Evolutionary conservation across 1,140 invertebrate species (phyloP).

Genomic region (Samia ricini): DNA sequence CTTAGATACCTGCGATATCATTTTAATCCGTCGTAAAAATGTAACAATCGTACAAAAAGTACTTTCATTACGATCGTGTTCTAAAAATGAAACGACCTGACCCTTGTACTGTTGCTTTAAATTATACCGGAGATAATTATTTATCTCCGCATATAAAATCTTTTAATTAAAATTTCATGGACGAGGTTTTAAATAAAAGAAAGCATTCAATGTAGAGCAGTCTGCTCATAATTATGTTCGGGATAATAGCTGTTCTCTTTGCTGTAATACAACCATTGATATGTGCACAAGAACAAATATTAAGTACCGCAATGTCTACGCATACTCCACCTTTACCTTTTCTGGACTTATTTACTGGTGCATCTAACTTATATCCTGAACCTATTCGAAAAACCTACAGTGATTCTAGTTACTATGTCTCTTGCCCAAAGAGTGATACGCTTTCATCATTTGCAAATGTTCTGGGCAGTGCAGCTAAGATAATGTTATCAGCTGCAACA

Average conservation of each 20-base stretch:
- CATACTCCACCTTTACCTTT: constrained; percentile 45
- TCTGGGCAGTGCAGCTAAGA: constrained; percentile 65
- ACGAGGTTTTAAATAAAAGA: constrained; percentile 59
- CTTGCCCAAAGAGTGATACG: constrained; percentile 57
- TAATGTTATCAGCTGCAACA: constrained; percentile 60
- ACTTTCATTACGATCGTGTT: constrained; percentile 12
- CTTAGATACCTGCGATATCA: not conserved
- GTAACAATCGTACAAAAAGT: constrained; percentile 4
- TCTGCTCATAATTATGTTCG: constrained; percentile 56
- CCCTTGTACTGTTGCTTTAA: constrained; percentile 38
- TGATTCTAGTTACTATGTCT: constrained; percentile 46
- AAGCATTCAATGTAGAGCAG: constrained; percentile 54
- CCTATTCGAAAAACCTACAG: constrained; percentile 56
- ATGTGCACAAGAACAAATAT: constrained; percentile 51
- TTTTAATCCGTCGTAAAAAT: constrained; percentile 8
- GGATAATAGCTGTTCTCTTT: constrained; percentile 51
- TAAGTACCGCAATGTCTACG: constrained; percentile 44
- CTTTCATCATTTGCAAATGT: constrained; percentile 59
- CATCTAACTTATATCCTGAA: constrained; percentile 56
- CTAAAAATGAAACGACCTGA: constrained; percentile 31
- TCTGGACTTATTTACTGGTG: constrained; percentile 59
- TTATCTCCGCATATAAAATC: constrained; percentile 45
- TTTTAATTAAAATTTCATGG: constrained; percentile 66
- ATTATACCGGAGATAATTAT: constrained; percentile 39
- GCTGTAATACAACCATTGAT: constrained; percentile 30